These are phyloP conservation scores for Pristionchus exspectatus DNA, from an alignment of 2,888 invertebrate genomes.

Conservation along the genomic window DNA sequence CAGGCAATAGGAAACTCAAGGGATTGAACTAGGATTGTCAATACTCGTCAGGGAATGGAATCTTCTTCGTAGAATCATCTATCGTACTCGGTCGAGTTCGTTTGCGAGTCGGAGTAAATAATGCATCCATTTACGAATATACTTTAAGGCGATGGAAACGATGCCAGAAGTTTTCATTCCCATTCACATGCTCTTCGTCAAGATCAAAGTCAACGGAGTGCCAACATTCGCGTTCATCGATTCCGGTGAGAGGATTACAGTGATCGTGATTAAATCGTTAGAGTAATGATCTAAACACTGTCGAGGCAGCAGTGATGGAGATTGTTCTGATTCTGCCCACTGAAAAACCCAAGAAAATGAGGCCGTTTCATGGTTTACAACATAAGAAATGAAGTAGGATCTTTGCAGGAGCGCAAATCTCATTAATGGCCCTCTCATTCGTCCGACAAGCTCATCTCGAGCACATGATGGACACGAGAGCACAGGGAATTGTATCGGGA, in stretches of 20 bases:
- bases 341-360: no score
- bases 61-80: background rate
- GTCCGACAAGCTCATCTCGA: slow-evolving; percentile 83
- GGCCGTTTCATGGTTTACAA: no score
- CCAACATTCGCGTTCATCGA: slow-evolving; percentile 98
- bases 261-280: no score
- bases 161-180: slow-evolving; percentile 98
- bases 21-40: no score
- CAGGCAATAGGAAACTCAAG: background rate
- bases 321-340: no score
- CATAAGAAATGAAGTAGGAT: background rate
- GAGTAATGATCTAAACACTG: no score
- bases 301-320: no score
- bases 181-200: slow-evolving; percentile 96
- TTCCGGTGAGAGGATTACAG: slow-evolving; percentile 88
- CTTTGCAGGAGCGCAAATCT: slow-evolving; percentile 88
- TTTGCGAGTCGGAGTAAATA: no score
- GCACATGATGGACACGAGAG: slow-evolving; percentile 87
- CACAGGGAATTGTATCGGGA: slow-evolving; percentile 97
- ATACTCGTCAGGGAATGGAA: background rate
- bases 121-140: background rate
- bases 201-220: slow-evolving; percentile 95
- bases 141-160: slow-evolving; percentile 96
- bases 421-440: slow-evolving; percentile 96
- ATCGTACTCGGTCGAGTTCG: no score